Base-by-base conservation (phyloP, 2,797 vertebrate genomes). In the Brachyalestes nurse region DNA sequence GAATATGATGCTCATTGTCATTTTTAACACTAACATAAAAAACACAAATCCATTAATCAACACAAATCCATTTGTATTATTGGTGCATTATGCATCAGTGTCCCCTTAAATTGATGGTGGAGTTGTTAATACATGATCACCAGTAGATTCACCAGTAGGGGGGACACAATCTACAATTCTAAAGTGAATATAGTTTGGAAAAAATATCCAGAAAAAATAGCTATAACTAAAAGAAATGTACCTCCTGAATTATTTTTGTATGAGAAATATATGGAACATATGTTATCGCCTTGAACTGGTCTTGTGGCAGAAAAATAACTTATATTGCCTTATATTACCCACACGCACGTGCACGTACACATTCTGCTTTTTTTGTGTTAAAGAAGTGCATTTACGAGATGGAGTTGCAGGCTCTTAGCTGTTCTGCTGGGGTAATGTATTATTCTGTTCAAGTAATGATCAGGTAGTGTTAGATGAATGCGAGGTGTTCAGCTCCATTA, bases 401-500 rank as follows among this genome's bases (percentile, higher is more conserved):
- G 86, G 84, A 87, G 87, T 90, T 91, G 89, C 91, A 92, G 85
- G 80, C 83, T 86, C 71, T 38, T 67, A 86, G 88, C 81, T 89
- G 87, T 90, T 82, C 87, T 87, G 80, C 85, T 73, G 84, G 86
- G 91, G 94, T 95, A 95, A 96, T 95, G 92, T 92, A 90, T 87
- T 95, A 93, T 94, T 95, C 89, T 84, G 92, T 95, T 93, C 94
- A 96, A 95, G 94, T 95, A 92, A 93, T 94, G 92, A 95, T 96
- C 95, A 96, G 94, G 94, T 96, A 92, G 92, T 90, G 88, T 95
- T 94, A 95, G 95, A 96, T 95, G 94, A 96, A 96, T 95, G 95
- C 91, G 93, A 95, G 94, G 94, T 96, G 96, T 97, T 97, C 95
- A 94, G 95, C 95, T 96, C 94, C 95, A 97, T 96, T 97, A 96